These are phyloP conservation scores for Furnarius figulus DNA, from an alignment of 2,113 vertebrate species.

Conservation along the genomic window DNA sequence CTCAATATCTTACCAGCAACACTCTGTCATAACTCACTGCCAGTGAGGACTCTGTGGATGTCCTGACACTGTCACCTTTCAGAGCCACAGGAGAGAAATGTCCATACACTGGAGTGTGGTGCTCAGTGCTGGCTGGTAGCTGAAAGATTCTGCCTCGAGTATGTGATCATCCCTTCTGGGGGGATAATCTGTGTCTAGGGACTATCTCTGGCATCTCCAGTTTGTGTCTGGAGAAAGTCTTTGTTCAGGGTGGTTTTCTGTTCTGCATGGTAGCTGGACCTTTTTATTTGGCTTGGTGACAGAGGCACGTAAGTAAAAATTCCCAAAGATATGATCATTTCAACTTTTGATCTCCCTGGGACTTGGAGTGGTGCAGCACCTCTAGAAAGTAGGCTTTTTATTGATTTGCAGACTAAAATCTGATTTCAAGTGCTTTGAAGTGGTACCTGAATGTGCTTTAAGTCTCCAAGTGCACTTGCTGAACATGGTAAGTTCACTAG, in stretches of 20 bases:
- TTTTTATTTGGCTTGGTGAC: not conserved
- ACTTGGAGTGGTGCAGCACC: not conserved
- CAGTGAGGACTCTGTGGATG: not conserved
- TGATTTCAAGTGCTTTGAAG: not conserved
- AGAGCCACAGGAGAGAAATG: not conserved
- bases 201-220: not conserved
- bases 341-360: not conserved
- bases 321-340: not conserved
- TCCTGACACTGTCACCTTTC: not conserved
- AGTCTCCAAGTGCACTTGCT: not conserved
- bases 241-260: not conserved
- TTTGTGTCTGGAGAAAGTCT: not conserved
- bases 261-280: not conserved
- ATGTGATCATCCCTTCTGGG: not conserved
- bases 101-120: not conserved
- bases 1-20: not conserved
- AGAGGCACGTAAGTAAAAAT: not conserved
- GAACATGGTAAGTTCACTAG: accelerated
- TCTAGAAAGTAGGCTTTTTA: not conserved
- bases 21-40: not conserved
- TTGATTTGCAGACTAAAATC: not conserved
- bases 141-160: not conserved
- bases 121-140: not conserved
- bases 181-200: not conserved
- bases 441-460: not conserved